Conservation (phyloP, 2,113 vertebrate species). For the Brevimyrus niger region DNA sequence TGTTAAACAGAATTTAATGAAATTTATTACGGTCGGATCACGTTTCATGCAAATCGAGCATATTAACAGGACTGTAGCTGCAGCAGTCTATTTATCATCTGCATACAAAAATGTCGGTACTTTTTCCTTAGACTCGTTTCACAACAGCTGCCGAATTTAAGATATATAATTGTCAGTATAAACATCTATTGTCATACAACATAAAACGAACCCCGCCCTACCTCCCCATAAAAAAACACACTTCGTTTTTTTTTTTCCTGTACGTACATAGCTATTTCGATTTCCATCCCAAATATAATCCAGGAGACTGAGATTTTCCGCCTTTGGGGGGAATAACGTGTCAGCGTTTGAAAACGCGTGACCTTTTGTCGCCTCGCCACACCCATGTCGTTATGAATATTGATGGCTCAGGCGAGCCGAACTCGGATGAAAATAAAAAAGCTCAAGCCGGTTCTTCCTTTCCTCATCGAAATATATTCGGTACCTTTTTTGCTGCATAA, state of each 20-base stretch:
- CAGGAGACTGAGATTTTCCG: neutral
- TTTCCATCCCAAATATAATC: neutral
- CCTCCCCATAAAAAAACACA: neutral
- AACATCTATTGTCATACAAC: neutral
- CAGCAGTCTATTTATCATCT: neutral
- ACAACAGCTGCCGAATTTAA: neutral
- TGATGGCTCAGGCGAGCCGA: neutral
- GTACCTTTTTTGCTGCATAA: neutral
- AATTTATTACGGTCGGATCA: neutral
- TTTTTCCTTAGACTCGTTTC: neutral
- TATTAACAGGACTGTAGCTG: neutral
- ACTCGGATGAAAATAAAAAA: neutral
- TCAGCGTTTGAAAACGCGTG: neutral
- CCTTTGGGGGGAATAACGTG: neutral
- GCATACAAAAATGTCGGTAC: neutral
- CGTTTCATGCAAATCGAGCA: neutral
- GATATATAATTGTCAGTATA: neutral
- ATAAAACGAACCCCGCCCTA: neutral
- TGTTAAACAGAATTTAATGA: neutral
- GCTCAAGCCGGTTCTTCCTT: neutral
- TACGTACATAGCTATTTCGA: neutral
- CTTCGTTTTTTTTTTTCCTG: neutral
- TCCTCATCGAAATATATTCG: neutral
- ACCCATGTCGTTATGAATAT: constrained; percentile 17
- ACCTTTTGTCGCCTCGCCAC: constrained; percentile 9